These are phyloP conservation scores for Xerus rutilus DNA, from an alignment of 2,797 vertebrate genomes.

Conservation along the genomic window DNA sequence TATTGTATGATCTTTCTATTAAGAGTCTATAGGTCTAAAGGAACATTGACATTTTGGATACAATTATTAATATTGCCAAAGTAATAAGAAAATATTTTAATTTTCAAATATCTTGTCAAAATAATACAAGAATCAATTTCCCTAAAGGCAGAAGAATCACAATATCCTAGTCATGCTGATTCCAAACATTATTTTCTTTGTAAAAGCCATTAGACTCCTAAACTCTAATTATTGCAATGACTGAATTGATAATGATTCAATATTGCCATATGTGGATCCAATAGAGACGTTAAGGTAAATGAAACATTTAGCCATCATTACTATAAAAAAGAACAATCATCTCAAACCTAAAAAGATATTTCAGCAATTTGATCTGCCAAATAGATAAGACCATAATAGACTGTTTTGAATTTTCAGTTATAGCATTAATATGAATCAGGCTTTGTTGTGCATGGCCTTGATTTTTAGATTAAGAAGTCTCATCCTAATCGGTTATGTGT, in stretches of 20 bases:
- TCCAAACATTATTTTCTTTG: constrained; percentile 20
- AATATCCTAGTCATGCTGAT: constrained; percentile 23
- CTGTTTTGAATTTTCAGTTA: constrained; percentile 14
- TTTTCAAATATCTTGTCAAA: constrained; percentile 60
- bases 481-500: background rate
- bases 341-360: background rate
- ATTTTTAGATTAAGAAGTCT: background rate
- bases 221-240: constrained; percentile 8
- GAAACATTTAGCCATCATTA: constrained; percentile 2
- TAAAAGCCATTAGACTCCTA: constrained; percentile 3
- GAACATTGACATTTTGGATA: constrained; percentile 61
- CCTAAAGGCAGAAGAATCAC: constrained; percentile 40
- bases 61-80: background rate
- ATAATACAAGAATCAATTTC: background rate
- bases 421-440: constrained; percentile 4
- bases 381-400: background rate
- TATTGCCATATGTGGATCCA: background rate
- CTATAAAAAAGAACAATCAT: background rate
- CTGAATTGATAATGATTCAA: background rate
- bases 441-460: background rate
- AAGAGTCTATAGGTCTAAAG: background rate
- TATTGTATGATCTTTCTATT: constrained; percentile 50
- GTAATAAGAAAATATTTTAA: constrained; percentile 3
- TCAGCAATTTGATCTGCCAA: background rate
- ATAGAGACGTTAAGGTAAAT: background rate